Evolutionary conservation across 64 coral and sea anemone species (phyloP).

Genomic region (Dendronephthya gigantea): DNA sequence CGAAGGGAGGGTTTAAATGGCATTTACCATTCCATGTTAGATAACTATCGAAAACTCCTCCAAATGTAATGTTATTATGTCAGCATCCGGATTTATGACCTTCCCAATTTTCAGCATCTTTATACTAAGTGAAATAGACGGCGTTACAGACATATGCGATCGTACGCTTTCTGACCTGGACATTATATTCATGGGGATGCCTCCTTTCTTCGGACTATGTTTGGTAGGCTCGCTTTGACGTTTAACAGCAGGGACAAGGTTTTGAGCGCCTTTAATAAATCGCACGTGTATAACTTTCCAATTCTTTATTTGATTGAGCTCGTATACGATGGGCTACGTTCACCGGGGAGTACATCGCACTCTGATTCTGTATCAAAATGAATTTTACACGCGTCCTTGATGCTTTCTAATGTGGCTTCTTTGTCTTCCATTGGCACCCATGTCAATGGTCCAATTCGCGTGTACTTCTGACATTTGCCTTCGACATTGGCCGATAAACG

Average conservation of each 20-base stretch:
- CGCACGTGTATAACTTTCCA: constrained; percentile 22
- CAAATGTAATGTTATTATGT: constrained; percentile 14
- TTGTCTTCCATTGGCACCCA: constrained; percentile 20
- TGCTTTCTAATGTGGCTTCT: constrained; percentile 16
- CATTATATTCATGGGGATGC: not conserved
- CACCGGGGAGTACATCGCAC: constrained; percentile 30
- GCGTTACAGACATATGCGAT: not conserved
- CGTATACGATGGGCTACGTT: not conserved
- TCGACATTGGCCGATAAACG: constrained; percentile 18
- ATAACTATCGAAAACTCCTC: constrained; percentile 37
- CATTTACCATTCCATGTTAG: constrained; percentile 23
- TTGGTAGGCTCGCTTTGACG: too few relatives aligned
- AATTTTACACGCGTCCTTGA: constrained; percentile 33
- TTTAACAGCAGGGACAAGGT: not conserved
- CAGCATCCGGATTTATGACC: not conserved
- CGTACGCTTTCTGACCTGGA: not conserved
- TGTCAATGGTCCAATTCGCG: constrained; percentile 20
- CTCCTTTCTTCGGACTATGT: not conserved
- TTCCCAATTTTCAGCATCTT: not conserved
- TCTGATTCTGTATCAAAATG: constrained; percentile 12
- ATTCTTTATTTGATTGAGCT: constrained; percentile 6
- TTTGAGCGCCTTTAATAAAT: not conserved
- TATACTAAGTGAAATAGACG: not conserved
- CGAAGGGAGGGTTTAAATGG: constrained; percentile 4
- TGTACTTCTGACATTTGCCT: constrained; percentile 28